Percentiles rank a stretch among this genome's conserved stretches.
These are phyloP conservation scores for Aldabrachelys gigantea DNA, from an alignment of 2,113 vertebrate genomes.

Conservation along the genomic window DNA sequence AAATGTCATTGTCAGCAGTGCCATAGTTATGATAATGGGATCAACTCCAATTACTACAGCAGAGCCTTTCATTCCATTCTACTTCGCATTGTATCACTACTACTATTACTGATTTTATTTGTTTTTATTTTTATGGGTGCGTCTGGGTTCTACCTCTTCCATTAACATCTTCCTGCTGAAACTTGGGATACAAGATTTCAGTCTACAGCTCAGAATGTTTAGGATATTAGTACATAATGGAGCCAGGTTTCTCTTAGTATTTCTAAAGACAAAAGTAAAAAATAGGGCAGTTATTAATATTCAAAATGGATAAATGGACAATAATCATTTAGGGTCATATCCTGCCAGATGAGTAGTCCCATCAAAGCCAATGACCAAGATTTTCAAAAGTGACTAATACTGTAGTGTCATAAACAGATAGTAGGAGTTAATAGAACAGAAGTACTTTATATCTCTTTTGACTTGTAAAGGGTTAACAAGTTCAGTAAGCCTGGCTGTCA, in stretches of 20 bases:
- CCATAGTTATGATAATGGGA: constrained; percentile 18
- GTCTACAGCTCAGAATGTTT: constrained; percentile 11
- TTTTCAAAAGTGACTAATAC: background rate
- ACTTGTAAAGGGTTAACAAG: too few species aligned
- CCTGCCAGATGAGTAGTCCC: background rate
- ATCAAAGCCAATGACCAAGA: background rate
- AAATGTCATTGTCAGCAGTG: background rate
- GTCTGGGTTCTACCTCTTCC: background rate
- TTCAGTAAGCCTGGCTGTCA: too few species aligned
- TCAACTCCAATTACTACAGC: constrained; percentile 3
- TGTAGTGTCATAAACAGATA: background rate
- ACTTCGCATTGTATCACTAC: background rate
- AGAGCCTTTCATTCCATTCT: constrained; percentile 15
- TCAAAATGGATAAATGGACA: constrained; percentile 17
- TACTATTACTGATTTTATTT: background rate
- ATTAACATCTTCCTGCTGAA: background rate
- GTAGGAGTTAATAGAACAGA: too few species aligned
- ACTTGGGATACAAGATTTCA: background rate
- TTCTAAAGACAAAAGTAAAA: background rate
- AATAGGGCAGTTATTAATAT: background rate
- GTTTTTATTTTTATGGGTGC: background rate
- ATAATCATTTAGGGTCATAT: background rate
- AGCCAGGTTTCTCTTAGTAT: background rate
- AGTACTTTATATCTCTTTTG: too few species aligned
- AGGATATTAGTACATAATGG: background rate